Evolutionary conservation across 2,888 invertebrate species (phyloP).

Genomic region (Digitonthophagus gazella): DNA sequence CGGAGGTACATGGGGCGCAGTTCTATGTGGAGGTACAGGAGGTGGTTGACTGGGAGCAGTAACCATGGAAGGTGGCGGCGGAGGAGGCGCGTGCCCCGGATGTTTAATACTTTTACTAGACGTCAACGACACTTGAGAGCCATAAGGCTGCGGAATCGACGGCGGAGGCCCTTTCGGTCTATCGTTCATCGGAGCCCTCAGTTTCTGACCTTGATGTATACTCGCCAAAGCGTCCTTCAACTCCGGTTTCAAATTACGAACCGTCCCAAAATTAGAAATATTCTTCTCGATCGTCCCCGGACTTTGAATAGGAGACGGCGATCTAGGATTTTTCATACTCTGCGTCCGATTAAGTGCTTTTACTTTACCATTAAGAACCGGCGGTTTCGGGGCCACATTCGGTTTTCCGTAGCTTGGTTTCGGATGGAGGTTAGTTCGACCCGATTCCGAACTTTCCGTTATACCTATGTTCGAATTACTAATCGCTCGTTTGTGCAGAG

Average conservation of each 20-base stretch:
- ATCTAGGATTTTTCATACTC: constrained; percentile 81
- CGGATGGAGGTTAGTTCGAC: constrained; percentile 47
- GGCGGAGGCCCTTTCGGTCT: constrained; percentile 49
- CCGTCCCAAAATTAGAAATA: constrained; percentile 47
- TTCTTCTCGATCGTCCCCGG: constrained; percentile 40
- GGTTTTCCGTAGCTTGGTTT: constrained; percentile 69
- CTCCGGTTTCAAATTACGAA: constrained; percentile 54
- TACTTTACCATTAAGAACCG: constrained; percentile 52
- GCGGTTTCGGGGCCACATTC: constrained; percentile 81
- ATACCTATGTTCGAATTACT: constrained; percentile 47
- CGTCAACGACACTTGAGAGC: constrained; percentile 40
- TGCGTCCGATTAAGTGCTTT: constrained; percentile 70
- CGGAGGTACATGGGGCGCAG: constrained; percentile 38
- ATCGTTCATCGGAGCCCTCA: constrained; percentile 41
- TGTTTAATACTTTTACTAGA: constrained; percentile 42
- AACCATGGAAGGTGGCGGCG: constrained; percentile 33
- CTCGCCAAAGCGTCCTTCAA: constrained; percentile 48
- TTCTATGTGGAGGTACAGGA: constrained; percentile 42
- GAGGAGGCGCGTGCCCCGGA: constrained; percentile 40
- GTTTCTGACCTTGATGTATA: constrained; percentile 33
- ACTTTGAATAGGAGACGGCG: constrained; percentile 57
- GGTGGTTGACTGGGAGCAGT: constrained; percentile 36
- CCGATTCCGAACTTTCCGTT: constrained; percentile 33
- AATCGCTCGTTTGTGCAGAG: constrained; percentile 48
- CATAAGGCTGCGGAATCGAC: constrained; percentile 51